A percentile compares a stretch with the other conserved stretches of the same genome.
These are phyloP conservation scores for Thripadectes ignobilis DNA, from an alignment of 2,797 vertebrate genomes.

Conservation along the genomic window DNA sequence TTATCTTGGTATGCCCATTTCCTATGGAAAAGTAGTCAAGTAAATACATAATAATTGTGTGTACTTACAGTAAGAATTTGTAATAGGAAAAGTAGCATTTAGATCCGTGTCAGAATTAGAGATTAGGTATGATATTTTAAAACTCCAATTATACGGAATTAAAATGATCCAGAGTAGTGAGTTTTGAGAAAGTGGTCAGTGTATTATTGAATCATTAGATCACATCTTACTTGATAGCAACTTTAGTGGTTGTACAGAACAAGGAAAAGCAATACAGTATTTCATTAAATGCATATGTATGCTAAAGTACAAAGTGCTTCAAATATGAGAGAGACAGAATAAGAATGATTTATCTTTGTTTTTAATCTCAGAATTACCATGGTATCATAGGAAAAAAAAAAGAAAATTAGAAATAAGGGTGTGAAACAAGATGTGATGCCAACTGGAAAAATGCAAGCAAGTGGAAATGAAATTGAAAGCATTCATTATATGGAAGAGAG, in stretches of 20 bases:
- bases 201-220: not conserved
- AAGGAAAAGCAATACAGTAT: not conserved
- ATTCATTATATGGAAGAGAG: constrained; percentile 31
- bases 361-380: constrained; percentile 12
- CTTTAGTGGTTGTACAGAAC: not conserved
- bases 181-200: not conserved
- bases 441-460: constrained; percentile 40
- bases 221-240: not conserved
- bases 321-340: not conserved
- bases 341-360: not conserved
- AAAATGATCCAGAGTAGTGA: not conserved
- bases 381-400: not conserved
- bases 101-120: not conserved
- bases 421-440: constrained; percentile 17
- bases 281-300: not conserved
- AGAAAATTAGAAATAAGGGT: not conserved
- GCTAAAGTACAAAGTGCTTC: not conserved
- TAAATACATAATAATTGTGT: not conserved
- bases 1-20: not conserved
- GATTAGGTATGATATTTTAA: not conserved
- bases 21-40: not conserved
- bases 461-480: constrained; percentile 40
- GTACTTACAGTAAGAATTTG: not conserved
- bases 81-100: not conserved
- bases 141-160: not conserved